phyloP scores from a whole-genome alignment of 2,888 invertebrate species.

The Hypselothyrea guttata region DNA sequence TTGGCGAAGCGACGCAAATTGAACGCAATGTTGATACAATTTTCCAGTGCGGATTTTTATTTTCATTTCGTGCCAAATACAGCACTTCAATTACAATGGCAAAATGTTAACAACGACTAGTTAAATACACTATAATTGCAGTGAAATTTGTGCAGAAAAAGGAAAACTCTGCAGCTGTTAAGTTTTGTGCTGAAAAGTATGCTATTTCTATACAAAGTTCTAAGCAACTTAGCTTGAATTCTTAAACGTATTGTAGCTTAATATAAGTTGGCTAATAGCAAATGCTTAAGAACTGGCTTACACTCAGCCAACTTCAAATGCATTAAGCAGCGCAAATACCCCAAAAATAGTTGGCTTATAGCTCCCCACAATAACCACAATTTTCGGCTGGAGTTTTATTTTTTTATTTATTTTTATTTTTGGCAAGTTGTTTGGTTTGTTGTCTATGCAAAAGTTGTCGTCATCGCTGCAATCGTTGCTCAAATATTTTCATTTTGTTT shows the following conservation, averaged over 20 bases:
- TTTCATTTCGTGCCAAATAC: conserved; percentile 47
- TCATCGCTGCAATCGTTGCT: conserved; percentile 50
- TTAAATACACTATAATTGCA: conserved; percentile 19
- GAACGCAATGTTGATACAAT: conserved; percentile 71
- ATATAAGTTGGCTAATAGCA: too few species aligned
- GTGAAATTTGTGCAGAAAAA: too few species aligned
- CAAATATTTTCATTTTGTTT: conserved; percentile 58
- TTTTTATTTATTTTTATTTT: conserved; percentile 23
- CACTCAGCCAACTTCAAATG: too few species aligned
- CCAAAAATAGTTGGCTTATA: not conserved
- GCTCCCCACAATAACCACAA: conserved; percentile 34
- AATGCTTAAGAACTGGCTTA: too few species aligned
- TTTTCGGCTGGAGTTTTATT: conserved; percentile 35
- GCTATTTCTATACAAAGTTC: not conserved
- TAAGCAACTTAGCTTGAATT: too few species aligned
- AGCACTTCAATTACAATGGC: conserved; percentile 24
- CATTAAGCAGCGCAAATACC: conserved; percentile 15
- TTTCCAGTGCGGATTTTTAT: conserved; percentile 48
- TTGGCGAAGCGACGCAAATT: conserved; percentile 65
- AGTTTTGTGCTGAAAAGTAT: not conserved
- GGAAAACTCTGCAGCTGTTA: not conserved
- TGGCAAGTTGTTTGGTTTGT: conserved; percentile 39
- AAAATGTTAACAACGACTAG: not conserved
- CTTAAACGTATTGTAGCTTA: too few species aligned
- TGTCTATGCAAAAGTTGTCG: conserved; percentile 53